Percentiles rank a stretch among this genome's conserved stretches.
These are phyloP conservation scores for Drosophila kurseongensis DNA, from an alignment of 1,140 invertebrate species.

Conservation along the genomic window DNA sequence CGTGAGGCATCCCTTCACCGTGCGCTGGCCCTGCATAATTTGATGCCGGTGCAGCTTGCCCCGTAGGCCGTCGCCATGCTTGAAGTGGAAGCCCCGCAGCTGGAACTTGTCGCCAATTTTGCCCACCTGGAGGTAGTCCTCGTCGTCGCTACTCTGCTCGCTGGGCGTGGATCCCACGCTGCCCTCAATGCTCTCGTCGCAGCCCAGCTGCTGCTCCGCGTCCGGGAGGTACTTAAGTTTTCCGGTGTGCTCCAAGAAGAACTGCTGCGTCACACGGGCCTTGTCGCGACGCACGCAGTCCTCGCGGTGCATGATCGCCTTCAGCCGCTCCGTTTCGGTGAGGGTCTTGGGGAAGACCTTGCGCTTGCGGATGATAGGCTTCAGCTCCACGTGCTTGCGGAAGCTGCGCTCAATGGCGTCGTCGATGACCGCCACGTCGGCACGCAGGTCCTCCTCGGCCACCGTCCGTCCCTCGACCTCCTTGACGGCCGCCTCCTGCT, in stretches of 20 bases:
- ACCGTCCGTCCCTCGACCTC: slow-evolving; percentile 53
- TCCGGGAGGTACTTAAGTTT: slow-evolving; percentile 63
- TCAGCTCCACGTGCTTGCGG: slow-evolving; percentile 59
- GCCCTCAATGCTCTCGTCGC: slow-evolving; percentile 49
- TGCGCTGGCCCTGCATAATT: slow-evolving; percentile 65
- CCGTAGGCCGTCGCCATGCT: slow-evolving; percentile 66
- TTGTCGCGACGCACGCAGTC: slow-evolving; percentile 60
- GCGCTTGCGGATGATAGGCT: slow-evolving; percentile 51
- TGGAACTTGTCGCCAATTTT: slow-evolving; percentile 66
- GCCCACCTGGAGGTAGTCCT: slow-evolving; percentile 77
- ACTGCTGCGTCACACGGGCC: slow-evolving; percentile 63
- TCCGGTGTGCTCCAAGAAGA: slow-evolving; percentile 56
- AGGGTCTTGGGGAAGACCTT: slow-evolving; percentile 73
- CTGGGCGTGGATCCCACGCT: slow-evolving; percentile 60
- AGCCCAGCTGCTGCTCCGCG: slow-evolving; percentile 54
- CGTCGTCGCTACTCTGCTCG: slow-evolving; percentile 76
- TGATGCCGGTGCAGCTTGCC: slow-evolving; percentile 75
- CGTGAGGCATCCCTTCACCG: slow-evolving; percentile 71
- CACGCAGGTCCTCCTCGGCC: slow-evolving; percentile 56
- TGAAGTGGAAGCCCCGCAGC: slow-evolving; percentile 77
- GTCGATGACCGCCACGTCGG: slow-evolving; percentile 62
- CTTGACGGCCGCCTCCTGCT: slow-evolving; percentile 32
- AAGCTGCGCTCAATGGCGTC: slow-evolving; percentile 70
- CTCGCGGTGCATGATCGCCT: slow-evolving; percentile 62
- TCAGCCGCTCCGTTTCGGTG: slow-evolving; percentile 68